Evolutionary conservation across 2,888 invertebrate genomes (phyloP).

Genomic region (Eristalis tenax): DNA sequence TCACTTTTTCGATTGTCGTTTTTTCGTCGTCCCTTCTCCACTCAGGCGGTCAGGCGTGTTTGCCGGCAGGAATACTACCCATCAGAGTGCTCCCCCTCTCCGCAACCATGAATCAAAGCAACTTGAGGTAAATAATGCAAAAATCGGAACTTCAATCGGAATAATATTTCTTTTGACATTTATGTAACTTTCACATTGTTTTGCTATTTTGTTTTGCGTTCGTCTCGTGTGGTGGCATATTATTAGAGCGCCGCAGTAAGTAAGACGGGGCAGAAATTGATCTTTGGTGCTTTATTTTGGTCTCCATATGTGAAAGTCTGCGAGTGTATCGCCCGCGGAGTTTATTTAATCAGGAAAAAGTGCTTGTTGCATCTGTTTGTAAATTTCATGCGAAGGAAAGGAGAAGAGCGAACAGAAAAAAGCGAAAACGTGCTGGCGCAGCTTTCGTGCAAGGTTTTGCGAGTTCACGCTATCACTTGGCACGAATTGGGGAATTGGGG

Average conservation of each 20-base stretch:
- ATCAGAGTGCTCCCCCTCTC: not conserved
- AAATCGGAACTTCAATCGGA: conserved; percentile 3
- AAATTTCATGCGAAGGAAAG: not conserved
- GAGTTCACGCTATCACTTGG: not conserved
- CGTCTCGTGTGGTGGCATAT: conserved; percentile 25
- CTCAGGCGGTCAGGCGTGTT: not conserved
- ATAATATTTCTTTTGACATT: conserved; percentile 31
- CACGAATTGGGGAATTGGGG: not conserved
- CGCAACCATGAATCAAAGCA: conserved; percentile 31
- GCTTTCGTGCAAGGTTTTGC: not conserved
- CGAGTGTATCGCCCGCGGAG: conserved; percentile 6
- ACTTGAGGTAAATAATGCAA: conserved; percentile 61
- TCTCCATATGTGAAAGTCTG: conserved; percentile 38
- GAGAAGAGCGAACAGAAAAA: not conserved
- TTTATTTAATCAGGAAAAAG: conserved; percentile 22
- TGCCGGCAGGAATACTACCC: not conserved
- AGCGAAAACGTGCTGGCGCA: not conserved
- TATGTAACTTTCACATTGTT: conserved; percentile 65
- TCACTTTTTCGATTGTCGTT: conserved; percentile 3
- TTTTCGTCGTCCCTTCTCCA: not conserved
- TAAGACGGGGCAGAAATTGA: conserved; percentile 23
- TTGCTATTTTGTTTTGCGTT: conserved; percentile 5
- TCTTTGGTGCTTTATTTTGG: conserved; percentile 30
- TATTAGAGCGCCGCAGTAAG: conserved; percentile 41
- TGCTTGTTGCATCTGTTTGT: conserved; percentile 17